Base-by-base conservation (phyloP, 2,888 invertebrate species). In the Matsumyia berberina region DNA sequence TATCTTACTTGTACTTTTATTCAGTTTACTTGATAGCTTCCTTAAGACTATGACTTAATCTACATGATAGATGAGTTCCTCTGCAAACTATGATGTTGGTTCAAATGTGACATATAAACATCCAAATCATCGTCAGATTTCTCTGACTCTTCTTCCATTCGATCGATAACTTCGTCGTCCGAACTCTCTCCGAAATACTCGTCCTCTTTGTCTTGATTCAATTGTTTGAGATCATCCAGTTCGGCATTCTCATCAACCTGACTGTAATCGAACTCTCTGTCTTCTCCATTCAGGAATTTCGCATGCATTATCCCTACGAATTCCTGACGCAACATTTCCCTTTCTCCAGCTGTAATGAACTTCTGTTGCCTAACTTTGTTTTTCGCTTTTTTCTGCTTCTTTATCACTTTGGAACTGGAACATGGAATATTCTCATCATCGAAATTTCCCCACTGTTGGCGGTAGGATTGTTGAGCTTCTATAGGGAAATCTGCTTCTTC, bases 131-230 rank as follows among this genome's bases (percentile, higher is more conserved):
- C 96, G 88, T 94, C 94, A 12, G 89, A 89, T 29, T 88, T 88
- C 0, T 12, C 58, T 11, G 51, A 80, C 12, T 86, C 86, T 8
- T 74, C 67, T 6, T 51, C 55, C 33, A 81, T 66, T n/a, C 67
- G 83, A 60, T 92, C 66, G 90, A 93, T 53, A 39, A 89, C 87
- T 46, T 92, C 92, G 86, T 95, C 94, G 86, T 95, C 95, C 29
- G 94, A 94, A 90, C 97, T 97, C 3, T 95, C 95, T 90, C 97
- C 97, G 92, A 98, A 98, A 91, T 98, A 98, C 89, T 95, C 95
- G 88, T 98, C 98, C 91, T 98, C 97, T 87, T 95, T 96, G 92
- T 98, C 98, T 88, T 95, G 95, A 46, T 94, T 94, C 78, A 95
- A 91, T 66, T 95, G 93, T 77, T 95, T 95, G 83, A 95, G 90